These are phyloP conservation scores for Drosophila macrothrix DNA, from an alignment of 2,888 invertebrate genomes.

Conservation along the genomic window DNA sequence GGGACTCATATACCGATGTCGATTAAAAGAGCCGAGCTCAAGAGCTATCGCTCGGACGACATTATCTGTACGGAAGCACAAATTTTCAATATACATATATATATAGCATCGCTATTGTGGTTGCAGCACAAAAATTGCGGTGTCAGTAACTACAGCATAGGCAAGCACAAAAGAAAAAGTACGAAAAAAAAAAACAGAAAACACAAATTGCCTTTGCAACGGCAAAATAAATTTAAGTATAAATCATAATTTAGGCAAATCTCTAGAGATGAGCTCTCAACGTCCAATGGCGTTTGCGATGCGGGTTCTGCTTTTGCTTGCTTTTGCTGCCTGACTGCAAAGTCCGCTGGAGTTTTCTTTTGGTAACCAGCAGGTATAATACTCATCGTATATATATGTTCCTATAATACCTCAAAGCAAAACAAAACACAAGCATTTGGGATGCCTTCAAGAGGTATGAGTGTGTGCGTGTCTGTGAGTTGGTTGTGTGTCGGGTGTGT, in stretches of 20 bases:
- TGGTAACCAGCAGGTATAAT: conserved; percentile 54
- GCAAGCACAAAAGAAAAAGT: conserved; percentile 17
- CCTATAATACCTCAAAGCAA: conserved; percentile 73
- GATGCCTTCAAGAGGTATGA: conserved; percentile 20
- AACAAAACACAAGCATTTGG: conserved; percentile 64
- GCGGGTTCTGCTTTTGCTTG: conserved; percentile 34
- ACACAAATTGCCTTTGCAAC: conserved; percentile 34
- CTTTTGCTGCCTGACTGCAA: conserved; percentile 10
- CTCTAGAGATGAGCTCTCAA: conserved; percentile 77
- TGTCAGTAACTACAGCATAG: conserved; percentile 56
- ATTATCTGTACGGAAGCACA: conserved; percentile 45
- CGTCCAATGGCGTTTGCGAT: conserved; percentile 42
- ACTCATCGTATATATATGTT: conserved; percentile 10
- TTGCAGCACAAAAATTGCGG: conserved; percentile 40
- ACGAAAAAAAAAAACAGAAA: conserved; percentile 9
- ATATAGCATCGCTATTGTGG: background rate
- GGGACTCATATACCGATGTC: conserved; percentile 65
- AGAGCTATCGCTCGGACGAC: conserved; percentile 15
- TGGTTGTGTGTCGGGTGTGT: conserved; percentile 25
- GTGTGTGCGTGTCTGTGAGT: conserved; percentile 24
- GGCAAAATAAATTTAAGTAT: conserved; percentile 63
- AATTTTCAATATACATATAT: conserved; percentile 37
- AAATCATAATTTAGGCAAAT: conserved; percentile 80
- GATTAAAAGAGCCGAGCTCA: conserved; percentile 57
- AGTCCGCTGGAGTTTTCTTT: conserved; percentile 4